phyloP scores from a whole-genome alignment of 2,888 invertebrate genomes.

The Pharmacophagus antenor region DNA sequence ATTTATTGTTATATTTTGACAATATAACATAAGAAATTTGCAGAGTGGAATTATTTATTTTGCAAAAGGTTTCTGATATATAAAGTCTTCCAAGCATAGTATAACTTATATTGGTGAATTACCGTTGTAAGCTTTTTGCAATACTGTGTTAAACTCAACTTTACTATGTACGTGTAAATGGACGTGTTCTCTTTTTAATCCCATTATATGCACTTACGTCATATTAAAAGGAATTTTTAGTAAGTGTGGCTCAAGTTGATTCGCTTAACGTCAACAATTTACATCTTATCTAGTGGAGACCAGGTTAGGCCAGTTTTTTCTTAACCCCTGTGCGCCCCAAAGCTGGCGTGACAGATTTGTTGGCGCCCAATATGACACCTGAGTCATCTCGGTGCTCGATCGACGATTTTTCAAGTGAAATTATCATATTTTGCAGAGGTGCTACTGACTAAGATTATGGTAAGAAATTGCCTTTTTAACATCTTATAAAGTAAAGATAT shows the following conservation, averaged over 20 bases:
- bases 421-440: constrained; percentile 48
- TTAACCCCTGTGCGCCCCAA: constrained; percentile 13
- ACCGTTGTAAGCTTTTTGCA: too few relatives aligned
- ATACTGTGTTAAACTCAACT: too few relatives aligned
- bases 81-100: too few relatives aligned
- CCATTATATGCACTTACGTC: too few relatives aligned
- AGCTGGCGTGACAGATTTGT: constrained; percentile 34
- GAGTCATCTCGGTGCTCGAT: constrained; percentile 32
- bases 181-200: too few relatives aligned
- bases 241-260: constrained; percentile 55
- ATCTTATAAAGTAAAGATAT: too few relatives aligned
- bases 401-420: constrained; percentile 40
- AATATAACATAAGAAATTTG: too few relatives aligned
- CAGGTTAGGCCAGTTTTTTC: constrained; percentile 49
- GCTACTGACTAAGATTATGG: constrained; percentile 34
- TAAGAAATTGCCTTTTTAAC: constrained; percentile 32
- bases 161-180: too few relatives aligned
- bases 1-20: too few relatives aligned
- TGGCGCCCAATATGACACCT: constrained; percentile 31
- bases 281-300: constrained; percentile 67
- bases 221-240: constrained; percentile 25
- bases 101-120: too few relatives aligned
- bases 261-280: constrained; percentile 70
- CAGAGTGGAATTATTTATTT: too few relatives aligned
- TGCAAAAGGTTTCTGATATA: too few relatives aligned